These are phyloP conservation scores for Pantherophis guttatus DNA, from an alignment of 2,113 vertebrate genomes.

Conservation along the genomic window DNA sequence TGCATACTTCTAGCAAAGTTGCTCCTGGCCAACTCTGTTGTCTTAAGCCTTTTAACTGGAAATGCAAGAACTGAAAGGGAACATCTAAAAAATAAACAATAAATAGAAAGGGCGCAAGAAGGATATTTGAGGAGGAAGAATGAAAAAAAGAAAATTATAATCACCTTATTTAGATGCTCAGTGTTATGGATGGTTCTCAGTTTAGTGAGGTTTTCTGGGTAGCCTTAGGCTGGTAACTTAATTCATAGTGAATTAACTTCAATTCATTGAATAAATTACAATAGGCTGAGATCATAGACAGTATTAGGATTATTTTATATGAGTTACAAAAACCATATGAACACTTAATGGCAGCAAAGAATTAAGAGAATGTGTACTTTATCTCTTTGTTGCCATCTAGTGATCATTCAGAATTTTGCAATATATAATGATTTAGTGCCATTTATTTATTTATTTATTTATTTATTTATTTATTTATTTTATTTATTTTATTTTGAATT, in stretches of 20 bases:
- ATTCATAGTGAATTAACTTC: not conserved
- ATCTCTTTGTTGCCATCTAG: not conserved
- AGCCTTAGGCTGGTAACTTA: not conserved
- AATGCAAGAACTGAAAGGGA: not conserved
- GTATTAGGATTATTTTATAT: not conserved
- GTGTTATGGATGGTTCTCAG: not conserved
- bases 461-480: too few species aligned
- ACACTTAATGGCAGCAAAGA: not conserved
- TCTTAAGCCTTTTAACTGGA: not conserved
- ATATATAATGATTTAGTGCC: not conserved
- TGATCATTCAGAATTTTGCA: not conserved
- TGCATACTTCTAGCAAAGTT: not conserved
- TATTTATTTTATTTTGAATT: too few species aligned
- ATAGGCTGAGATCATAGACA: not conserved
- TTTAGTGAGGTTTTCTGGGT: not conserved
- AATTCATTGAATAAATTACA: not conserved
- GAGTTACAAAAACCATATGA: not conserved
- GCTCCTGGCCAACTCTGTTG: not conserved
- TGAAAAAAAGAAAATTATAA: slow-evolving; percentile 16
- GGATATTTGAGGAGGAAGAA: slow-evolving; percentile 23
- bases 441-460: too few species aligned
- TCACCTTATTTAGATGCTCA: not conserved
- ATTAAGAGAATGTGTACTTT: not conserved
- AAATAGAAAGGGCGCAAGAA: not conserved
- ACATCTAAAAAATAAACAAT: not conserved